These are phyloP conservation scores for Neostethus bicornis DNA, from an alignment of 2,797 vertebrate species.

Conservation along the genomic window DNA sequence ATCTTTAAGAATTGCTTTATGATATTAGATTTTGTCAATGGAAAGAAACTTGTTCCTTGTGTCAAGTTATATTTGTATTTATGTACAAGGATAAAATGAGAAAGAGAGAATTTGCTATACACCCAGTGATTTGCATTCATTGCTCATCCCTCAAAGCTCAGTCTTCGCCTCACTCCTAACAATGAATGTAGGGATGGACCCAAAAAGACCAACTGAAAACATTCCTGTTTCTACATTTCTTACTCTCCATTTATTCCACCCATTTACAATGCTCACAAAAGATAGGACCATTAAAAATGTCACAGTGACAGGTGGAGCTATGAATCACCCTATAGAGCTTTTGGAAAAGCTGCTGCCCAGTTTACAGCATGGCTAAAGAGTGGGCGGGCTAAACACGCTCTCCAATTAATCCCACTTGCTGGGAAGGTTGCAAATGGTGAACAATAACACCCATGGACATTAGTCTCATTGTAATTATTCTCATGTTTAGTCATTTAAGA, in stretches of 20 bases:
- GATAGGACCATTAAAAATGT: slow-evolving; percentile 69
- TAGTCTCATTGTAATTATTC: too few relatives aligned
- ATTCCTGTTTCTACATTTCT: slow-evolving; percentile 53
- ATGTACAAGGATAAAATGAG: too few relatives aligned
- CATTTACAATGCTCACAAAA: slow-evolving; percentile 57
- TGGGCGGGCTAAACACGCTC: slow-evolving; percentile 75
- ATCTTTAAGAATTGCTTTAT: not conserved
- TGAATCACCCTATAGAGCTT: slow-evolving; percentile 72
- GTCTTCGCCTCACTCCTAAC: slow-evolving; percentile 48
- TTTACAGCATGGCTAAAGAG: slow-evolving; percentile 52
- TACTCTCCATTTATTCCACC: slow-evolving; percentile 57
- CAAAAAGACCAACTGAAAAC: slow-evolving; percentile 55
- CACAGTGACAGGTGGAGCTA: slow-evolving; percentile 69
- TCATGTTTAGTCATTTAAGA: too few relatives aligned
- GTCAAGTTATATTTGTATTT: not conserved
- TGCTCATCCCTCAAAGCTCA: slow-evolving; percentile 62
- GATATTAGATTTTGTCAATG: not conserved
- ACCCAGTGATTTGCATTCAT: slow-evolving; percentile 58
- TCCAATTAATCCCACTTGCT: slow-evolving; percentile 58
- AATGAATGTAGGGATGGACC: slow-evolving; percentile 44
- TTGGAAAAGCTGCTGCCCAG: slow-evolving; percentile 47
- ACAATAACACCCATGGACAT: too few relatives aligned
- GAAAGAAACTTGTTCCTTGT: not conserved
- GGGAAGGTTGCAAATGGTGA: slow-evolving; percentile 25
- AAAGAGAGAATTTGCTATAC: too few relatives aligned